These are phyloP conservation scores for Salticus scenicus DNA, from an alignment of 2,888 invertebrate species.

Conservation along the genomic window DNA sequence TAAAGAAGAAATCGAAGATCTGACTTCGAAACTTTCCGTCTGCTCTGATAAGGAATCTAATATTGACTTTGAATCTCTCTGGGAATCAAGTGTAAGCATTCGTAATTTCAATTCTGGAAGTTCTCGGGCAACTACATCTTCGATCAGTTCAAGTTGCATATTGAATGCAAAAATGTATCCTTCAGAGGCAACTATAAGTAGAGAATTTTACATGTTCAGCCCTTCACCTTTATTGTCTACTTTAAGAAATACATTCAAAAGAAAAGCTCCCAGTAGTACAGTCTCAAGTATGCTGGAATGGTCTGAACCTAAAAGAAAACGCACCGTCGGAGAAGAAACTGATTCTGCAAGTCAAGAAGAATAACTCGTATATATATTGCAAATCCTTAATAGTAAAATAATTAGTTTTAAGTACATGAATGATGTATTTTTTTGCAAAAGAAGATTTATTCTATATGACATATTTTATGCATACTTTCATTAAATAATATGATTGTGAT, in stretches of 20 bases:
- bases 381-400: not conserved
- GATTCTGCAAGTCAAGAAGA: not conserved
- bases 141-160: not conserved
- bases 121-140: no score
- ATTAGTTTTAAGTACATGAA: not conserved
- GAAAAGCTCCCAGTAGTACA: not conserved
- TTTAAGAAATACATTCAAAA: not conserved
- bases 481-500: not conserved
- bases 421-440: not conserved
- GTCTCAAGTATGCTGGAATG: not conserved
- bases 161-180: not conserved
- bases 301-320: not conserved
- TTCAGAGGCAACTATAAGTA: not conserved
- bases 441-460: no score
- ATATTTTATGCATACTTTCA: not conserved
- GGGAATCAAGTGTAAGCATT: not conserved
- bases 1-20: slow-evolving; percentile 9
- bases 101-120: not conserved
- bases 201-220: not conserved
- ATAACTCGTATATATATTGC: not conserved
- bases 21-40: slow-evolving; percentile 9
- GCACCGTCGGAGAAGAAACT: not conserved
- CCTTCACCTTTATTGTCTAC: not conserved
- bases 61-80: not conserved
- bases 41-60: not conserved